phyloP scores from a whole-genome alignment of 2,113 vertebrate genomes.

The Cinclus cinclus region DNA sequence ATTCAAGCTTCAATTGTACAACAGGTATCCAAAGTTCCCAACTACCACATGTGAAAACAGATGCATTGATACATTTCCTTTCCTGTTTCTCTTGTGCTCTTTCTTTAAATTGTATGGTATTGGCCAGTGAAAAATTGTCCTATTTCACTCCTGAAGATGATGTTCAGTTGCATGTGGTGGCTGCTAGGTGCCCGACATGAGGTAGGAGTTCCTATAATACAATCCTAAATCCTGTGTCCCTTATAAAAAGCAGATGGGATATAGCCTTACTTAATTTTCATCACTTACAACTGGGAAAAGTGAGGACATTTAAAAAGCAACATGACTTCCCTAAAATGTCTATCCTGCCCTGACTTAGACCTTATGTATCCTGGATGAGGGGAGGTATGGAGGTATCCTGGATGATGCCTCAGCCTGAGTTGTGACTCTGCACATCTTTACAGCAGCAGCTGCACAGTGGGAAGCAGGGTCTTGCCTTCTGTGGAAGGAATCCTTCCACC shows the following conservation, averaged over 20 bases:
- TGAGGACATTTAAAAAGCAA: not conserved
- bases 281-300: not conserved
- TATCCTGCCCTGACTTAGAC: not conserved
- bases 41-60: not conserved
- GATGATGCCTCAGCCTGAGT: not conserved
- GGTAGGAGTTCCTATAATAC: not conserved
- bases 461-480: not conserved
- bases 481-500: not conserved
- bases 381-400: not conserved
- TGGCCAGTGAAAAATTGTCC: not conserved
- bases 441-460: not conserved
- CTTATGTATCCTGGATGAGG: not conserved
- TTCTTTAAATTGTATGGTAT: not conserved
- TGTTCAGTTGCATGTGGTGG: rapidly evolving
- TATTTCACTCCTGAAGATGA: not conserved
- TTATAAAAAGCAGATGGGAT: not conserved
- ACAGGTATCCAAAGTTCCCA: not conserved
- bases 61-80: not conserved
- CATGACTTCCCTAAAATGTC: not conserved
- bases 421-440: not conserved
- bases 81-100: not conserved
- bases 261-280: not conserved
- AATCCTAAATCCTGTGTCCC: not conserved
- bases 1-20: not conserved
- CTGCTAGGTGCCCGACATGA: not conserved